A percentile compares a stretch with the other conserved stretches of the same genome.
Conservation (phyloP, 2,888 invertebrate species). For the Sesia apiformis region DNA sequence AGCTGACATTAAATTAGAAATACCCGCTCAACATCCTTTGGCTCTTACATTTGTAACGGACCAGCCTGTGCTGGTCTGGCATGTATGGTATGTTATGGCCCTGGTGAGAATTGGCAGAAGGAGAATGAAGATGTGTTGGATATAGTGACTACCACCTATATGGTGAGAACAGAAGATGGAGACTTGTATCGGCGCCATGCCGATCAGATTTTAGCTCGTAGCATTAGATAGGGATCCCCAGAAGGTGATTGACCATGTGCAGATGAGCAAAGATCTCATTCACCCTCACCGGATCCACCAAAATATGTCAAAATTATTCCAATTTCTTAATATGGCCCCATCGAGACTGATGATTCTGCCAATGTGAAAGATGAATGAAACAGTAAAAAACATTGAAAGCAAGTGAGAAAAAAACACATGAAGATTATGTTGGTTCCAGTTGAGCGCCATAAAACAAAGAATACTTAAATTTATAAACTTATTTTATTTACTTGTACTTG, state of each 20-base stretch:
- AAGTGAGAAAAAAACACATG: too few relatives aligned
- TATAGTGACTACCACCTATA: constrained; percentile 1
- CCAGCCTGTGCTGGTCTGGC: background rate
- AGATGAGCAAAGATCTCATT: background rate
- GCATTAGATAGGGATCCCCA: background rate
- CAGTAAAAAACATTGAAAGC: too few relatives aligned
- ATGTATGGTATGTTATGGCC: background rate
- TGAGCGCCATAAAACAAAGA: too few relatives aligned
- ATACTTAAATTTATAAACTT: too few relatives aligned
- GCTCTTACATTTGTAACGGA: background rate
- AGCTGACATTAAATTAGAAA: background rate
- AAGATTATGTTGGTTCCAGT: too few relatives aligned
- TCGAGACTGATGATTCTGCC: too few relatives aligned
- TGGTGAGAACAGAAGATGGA: constrained; percentile 4
- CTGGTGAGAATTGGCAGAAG: constrained; percentile 2
- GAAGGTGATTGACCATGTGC: background rate
- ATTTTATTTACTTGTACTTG: too few relatives aligned
- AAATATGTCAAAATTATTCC: too few relatives aligned
- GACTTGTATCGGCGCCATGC: too few relatives aligned
- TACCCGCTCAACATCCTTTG: background rate
- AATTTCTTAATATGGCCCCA: too few relatives aligned
- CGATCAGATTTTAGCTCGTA: background rate
- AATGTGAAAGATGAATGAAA: too few relatives aligned
- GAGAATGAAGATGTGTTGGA: background rate
- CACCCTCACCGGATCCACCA: background rate